phyloP scores from a whole-genome alignment of 2,797 vertebrate species.

The Chrysocyon brachyurus region DNA sequence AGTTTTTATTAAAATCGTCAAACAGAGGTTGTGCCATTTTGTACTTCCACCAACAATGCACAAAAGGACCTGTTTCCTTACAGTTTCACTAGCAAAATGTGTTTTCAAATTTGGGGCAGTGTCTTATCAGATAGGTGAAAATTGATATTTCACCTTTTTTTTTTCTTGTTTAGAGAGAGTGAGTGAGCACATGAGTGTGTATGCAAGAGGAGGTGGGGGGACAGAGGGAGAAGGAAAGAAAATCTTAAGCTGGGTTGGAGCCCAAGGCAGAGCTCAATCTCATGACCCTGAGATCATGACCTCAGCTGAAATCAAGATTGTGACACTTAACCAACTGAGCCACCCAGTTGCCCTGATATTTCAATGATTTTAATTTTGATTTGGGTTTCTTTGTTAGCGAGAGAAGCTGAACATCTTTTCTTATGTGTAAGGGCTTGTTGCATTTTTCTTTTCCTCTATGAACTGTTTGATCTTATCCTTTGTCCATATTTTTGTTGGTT shows the following conservation, averaged over 20 bases:
- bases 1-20: conserved; percentile 46
- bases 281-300: neutral
- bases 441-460: neutral
- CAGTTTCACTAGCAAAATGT: conserved; percentile 27
- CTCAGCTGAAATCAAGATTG: neutral
- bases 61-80: conserved; percentile 79
- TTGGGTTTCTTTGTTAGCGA: neutral
- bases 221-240: neutral
- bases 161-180: neutral
- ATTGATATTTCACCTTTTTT: neutral
- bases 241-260: neutral
- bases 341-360: neutral
- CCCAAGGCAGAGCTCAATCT: neutral
- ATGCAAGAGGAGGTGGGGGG: neutral
- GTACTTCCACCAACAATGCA: neutral
- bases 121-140: neutral
- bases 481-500: neutral
- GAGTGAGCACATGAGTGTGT: neutral
- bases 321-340: neutral
- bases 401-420: neutral
- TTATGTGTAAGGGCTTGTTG: neutral
- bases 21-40: neutral
- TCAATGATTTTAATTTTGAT: conserved; percentile 27
- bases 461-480: neutral
- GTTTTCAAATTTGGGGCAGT: neutral